Conservation (phyloP, 2,888 invertebrate genomes). For the Eilema sororculum region DNA sequence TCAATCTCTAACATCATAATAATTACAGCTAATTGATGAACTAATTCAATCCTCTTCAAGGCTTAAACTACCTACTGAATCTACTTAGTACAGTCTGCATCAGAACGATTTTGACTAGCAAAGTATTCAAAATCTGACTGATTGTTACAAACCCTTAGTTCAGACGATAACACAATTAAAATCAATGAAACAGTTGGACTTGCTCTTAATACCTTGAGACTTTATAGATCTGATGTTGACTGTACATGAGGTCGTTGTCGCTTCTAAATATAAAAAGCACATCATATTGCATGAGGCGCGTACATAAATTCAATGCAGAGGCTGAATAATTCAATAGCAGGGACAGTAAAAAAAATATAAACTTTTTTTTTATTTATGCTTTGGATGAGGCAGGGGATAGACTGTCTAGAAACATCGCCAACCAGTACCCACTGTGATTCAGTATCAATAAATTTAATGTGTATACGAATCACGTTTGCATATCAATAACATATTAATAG, state of each 20-base stretch:
- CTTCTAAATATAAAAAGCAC: slow-evolving; percentile 56
- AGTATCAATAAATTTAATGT: neutral
- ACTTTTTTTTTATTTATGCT: neutral
- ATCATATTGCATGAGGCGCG: slow-evolving; percentile 33
- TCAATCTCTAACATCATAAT: slow-evolving; percentile 10
- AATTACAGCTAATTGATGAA: slow-evolving; percentile 6
- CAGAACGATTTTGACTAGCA: no score
- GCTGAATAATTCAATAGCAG: slow-evolving; percentile 14
- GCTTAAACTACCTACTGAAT: slow-evolving; percentile 27
- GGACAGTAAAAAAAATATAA: neutral
- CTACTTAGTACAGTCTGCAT: slow-evolving; percentile 9
- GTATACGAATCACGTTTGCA: no score
- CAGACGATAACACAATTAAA: no score
- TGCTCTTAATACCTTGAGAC: no score
- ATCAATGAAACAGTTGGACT: no score
- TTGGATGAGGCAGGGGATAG: neutral
- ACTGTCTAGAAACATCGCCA: neutral
- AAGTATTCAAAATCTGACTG: no score
- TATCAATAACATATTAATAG: neutral
- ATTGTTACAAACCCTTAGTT: no score
- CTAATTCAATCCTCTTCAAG: slow-evolving; percentile 29
- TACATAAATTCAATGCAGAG: slow-evolving; percentile 13
- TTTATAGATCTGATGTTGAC: no score
- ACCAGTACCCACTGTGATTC: neutral
- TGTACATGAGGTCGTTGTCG: slow-evolving; percentile 54